Evolutionary conservation across 2,113 vertebrate species (phyloP), one percentile per base, ranked within the genome.

Genomic region (Sceloporus undulatus): DNA sequence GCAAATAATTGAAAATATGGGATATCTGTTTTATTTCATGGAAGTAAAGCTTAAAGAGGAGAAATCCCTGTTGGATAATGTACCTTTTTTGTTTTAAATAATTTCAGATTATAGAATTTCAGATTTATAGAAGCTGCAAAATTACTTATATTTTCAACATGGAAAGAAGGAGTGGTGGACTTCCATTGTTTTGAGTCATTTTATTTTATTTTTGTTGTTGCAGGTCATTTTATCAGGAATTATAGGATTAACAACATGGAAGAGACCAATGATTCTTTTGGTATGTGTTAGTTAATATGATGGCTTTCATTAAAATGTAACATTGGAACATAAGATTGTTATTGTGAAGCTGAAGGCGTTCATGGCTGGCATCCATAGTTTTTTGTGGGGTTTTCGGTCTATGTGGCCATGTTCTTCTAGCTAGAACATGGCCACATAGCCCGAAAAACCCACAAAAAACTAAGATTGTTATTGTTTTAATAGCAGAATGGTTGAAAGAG

Each of bases 191-290:
- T 71, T 88, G 1, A 80, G 86, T 4, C 59, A 52, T 1, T 88
- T 86, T 1, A 0, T 88, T 86, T 1, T 0, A 62, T 62, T 54
- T 95, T 95, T 95, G 16, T 90, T 85, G 19, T 95, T 96, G 16
- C 94, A 98, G 98, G 98, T 98, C 62, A 97, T 98, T 84, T 96
- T 98, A 52, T 98, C 97, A 59, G 98, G 98, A 90, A 97, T 98
- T 40, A 95, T 99, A 73, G 97, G 96, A 56, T 94, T 98, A 90
- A 96, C 95, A 2, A 97, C 97, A 90, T 98, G 98, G 98, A 98
- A 97, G 91, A 97, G 93, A 48, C 97, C 97, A 0, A 94, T 97
- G 95, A 92, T 96, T 56, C 83, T 97, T 71, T 90, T 98, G 97
- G 98, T 99, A 97, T 92, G 98, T 96, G 84, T 16, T 1, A 25